A percentile compares a stretch with the other conserved stretches of the same genome.
These are phyloP conservation scores for Cottoperca gobio DNA, from an alignment of 2,797 vertebrate genomes.

Conservation along the genomic window DNA sequence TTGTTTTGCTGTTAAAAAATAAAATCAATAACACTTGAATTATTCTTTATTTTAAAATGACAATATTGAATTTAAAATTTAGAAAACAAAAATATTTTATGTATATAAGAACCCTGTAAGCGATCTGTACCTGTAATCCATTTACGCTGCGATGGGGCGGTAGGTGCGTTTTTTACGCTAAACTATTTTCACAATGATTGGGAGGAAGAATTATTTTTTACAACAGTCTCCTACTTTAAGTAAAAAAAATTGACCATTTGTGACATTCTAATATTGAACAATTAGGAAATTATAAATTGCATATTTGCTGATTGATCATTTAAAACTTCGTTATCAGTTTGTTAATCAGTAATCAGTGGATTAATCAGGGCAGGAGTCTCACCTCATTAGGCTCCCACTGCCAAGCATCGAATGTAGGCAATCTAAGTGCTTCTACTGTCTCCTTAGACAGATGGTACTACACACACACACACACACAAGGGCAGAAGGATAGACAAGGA, in stretches of 20 bases:
- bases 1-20: too few relatives aligned
- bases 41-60: too few relatives aligned
- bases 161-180: too few relatives aligned
- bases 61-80: too few relatives aligned
- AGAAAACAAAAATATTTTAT: too few relatives aligned
- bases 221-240: background rate
- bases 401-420: slow-evolving; percentile 96
- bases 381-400: slow-evolving; percentile 97
- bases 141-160: too few relatives aligned
- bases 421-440: slow-evolving; percentile 91
- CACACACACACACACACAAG: slow-evolving; percentile 41
- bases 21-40: too few relatives aligned
- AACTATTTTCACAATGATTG: too few relatives aligned
- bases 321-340: too few relatives aligned
- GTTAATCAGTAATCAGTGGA: slow-evolving; percentile 3
- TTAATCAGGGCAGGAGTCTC: slow-evolving; percentile 53
- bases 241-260: background rate
- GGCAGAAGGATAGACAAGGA: slow-evolving; percentile 27
- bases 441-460: slow-evolving; percentile 94
- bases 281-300: background rate
- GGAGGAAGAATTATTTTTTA: too few relatives aligned
- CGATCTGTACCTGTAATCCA: too few relatives aligned
- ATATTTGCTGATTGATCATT: background rate
- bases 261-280: background rate
- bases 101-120: too few relatives aligned